Conservation (phyloP, 2,113 vertebrate genomes). For the Genyomyrus donnyi region DNA sequence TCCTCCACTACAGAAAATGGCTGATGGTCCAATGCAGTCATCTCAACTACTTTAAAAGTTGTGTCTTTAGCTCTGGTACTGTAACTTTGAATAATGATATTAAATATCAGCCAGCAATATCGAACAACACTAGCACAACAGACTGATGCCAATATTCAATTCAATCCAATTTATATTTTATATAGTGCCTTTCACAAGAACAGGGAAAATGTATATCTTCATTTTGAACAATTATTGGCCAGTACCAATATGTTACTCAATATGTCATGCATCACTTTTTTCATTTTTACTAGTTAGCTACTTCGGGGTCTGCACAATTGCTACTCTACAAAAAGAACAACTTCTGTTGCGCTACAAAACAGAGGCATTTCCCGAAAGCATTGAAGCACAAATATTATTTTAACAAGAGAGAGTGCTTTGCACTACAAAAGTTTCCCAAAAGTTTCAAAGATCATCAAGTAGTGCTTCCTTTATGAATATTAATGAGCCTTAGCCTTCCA, state of each 20-base stretch:
- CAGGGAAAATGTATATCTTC: background rate
- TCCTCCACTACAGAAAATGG: background rate
- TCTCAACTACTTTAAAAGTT: background rate
- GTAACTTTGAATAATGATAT: background rate
- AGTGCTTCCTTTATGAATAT: background rate
- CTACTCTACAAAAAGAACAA: background rate
- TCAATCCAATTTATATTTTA: background rate
- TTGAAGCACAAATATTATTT: background rate
- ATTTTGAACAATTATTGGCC: background rate
- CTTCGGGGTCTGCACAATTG: background rate
- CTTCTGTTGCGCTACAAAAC: background rate
- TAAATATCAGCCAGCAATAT: background rate
- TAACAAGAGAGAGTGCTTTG: background rate
- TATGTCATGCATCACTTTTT: background rate
- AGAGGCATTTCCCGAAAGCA: background rate
- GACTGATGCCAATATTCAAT: background rate
- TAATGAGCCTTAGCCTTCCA: background rate
- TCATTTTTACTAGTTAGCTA: background rate
- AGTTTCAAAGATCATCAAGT: background rate
- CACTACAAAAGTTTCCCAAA: background rate
- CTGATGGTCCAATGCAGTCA: background rate
- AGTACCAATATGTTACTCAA: background rate
- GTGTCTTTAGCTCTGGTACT: background rate
- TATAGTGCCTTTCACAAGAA: background rate
- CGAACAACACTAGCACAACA: background rate